Percentiles rank a stretch among this genome's conserved stretches.
Conservation (phyloP, 2,797 vertebrate genomes). For the Hydrolagus colliei region DNA sequence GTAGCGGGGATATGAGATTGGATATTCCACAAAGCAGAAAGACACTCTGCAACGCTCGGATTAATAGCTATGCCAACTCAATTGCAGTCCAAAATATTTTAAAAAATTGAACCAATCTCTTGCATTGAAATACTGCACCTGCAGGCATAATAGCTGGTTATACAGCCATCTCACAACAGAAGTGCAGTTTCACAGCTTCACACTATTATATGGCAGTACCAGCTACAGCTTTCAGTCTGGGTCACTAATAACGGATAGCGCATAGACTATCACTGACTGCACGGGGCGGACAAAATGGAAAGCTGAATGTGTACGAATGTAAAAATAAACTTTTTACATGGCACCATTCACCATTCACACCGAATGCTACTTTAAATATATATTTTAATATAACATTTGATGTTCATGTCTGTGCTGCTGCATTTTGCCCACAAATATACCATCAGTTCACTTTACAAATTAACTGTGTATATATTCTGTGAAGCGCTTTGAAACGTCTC, state of each 20-base stretch:
- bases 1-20: no score
- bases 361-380: no score
- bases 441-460: no score
- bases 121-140: background rate
- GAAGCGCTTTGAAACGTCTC: no score
- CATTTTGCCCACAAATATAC: no score
- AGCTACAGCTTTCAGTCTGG: background rate
- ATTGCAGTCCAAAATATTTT: background rate
- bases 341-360: no score
- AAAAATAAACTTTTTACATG: no score
- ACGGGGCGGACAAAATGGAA: background rate
- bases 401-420: no score
- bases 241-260: background rate
- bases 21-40: no score
- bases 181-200: background rate
- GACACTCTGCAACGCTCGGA: background rate
- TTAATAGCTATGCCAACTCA: background rate
- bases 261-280: background rate
- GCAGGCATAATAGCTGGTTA: background rate
- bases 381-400: no score
- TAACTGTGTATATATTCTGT: no score
- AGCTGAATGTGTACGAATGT: conserved; percentile 10
- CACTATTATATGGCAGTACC: background rate
- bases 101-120: no score
- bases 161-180: background rate